A percentile compares a stretch with the other conserved stretches of the same genome.
Evolutionary conservation across 2,113 vertebrate genomes (phyloP).

Genomic region (Hippocampus mohnikei): DNA sequence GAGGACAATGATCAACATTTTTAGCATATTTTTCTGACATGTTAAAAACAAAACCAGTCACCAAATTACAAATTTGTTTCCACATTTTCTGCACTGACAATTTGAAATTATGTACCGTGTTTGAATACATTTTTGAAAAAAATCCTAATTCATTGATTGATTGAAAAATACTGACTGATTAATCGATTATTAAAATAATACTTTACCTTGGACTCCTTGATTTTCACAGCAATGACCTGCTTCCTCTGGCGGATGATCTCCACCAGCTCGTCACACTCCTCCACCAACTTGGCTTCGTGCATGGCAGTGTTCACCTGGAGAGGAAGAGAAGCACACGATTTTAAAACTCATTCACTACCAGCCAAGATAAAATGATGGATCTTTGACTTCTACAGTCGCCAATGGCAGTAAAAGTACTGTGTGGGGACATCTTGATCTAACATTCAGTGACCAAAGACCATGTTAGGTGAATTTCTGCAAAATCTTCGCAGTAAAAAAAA

Average conservation of each 20-base stretch:
- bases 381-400: no score
- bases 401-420: no score
- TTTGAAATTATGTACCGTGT: no score
- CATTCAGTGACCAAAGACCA: not conserved
- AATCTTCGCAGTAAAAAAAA: not conserved
- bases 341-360: not conserved
- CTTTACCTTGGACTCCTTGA: conserved; percentile 96
- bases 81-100: no score
- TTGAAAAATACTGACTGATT: no score
- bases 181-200: no score
- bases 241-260: conserved; percentile 98
- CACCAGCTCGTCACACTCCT: conserved; percentile 96
- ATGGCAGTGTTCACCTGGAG: conserved; percentile 95
- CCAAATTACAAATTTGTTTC: no score
- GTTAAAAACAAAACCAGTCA: no score
- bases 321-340: conserved; percentile 1
- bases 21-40: no score
- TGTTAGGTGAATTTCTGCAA: not conserved
- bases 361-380: not conserved
- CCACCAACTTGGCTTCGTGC: conserved; percentile 97
- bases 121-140: no score
- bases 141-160: no score
- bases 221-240: conserved; percentile 98
- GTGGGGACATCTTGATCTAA: not conserved
- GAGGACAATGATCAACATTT: no score